These are phyloP conservation scores for Druon quercuslanigerum DNA, from an alignment of 1,140 invertebrate species.

Conservation along the genomic window DNA sequence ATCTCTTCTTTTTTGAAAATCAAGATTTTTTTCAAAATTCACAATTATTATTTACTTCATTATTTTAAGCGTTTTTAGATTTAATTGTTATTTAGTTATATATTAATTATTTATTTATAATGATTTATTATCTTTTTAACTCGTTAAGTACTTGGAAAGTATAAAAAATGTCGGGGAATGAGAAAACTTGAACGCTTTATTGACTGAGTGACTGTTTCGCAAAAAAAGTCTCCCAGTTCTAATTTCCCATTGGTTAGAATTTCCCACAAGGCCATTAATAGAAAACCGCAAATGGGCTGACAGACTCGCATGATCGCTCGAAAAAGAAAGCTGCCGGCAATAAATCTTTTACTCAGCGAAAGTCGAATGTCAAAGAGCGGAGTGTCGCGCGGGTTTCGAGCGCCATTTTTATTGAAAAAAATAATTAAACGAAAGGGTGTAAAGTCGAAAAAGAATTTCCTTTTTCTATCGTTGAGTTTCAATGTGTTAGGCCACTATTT, in stretches of 20 bases:
- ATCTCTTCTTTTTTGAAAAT: too few species aligned
- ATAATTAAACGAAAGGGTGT: conserved; percentile 43
- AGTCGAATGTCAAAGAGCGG: conserved; percentile 17
- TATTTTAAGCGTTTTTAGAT: too few species aligned
- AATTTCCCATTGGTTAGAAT: conserved; percentile 11
- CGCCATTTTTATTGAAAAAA: conserved; percentile 42
- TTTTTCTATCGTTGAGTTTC: conserved; percentile 73
- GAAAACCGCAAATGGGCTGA: conserved; percentile 6
- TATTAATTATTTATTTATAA: background rate
- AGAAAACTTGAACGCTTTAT: background rate
- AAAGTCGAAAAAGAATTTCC: conserved; percentile 58
- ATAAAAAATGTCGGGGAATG: background rate
- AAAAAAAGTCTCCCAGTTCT: background rate
- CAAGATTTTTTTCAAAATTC: too few species aligned
- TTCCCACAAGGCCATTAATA: conserved; percentile 24
- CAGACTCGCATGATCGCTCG: conserved; percentile 20
- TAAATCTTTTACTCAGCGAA: conserved; percentile 22
- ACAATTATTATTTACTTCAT: too few species aligned
- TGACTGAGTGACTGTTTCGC: background rate
- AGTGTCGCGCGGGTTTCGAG: conserved; percentile 6
- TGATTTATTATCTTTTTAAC: background rate
- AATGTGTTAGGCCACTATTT: conserved; percentile 68
- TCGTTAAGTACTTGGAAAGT: background rate
- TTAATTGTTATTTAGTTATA: background rate
- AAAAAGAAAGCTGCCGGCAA: conserved; percentile 21